Evolutionary conservation across 1,140 invertebrate genomes (phyloP), one percentile per base, ranked within the genome.

Genomic region (Hyphantria cunea): DNA sequence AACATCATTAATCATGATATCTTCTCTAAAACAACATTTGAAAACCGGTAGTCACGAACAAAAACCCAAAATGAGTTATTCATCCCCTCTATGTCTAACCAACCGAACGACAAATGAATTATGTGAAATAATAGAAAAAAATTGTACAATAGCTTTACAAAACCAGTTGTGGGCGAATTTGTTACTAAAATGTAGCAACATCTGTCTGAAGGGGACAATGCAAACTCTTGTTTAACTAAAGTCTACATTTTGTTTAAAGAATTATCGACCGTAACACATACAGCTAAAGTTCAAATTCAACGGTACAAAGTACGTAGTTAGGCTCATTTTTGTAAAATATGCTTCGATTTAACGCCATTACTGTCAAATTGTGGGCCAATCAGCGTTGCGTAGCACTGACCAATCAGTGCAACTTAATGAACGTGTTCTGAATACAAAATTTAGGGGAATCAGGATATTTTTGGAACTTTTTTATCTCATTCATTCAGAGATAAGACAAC

Each of bases 341-440:
- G 10, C 45, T 59, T 75, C 44, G 72, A 80, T 78, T 85, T 90
- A 88, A 90, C 87, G 84, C 87, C 87, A 90, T 90, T 86, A 86
- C 80, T 90, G 86, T 89, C 87, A 89, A 86, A 85, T 83, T 82
- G 87, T 79, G 49, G 66, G 86, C 87, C 87, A 90, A 90, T 90
- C 84, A 82, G 78, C 71, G 72, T 49, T 66, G 15, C 70, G 70
- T 62, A 65, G 68, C 66, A 68, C 75, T 70, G 74, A 78, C 84
- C 87, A 90, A 90, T 87, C 69, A 76, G 70, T 15, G 72, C 56
- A 47, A 42, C 55, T 63, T 68, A 61, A 52, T 45, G 67, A 68
- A 71, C 82, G 83, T 86, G 85, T 74, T 77, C 66, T 70, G 84
- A 86, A 88, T 88, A 74, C 76, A 73, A 85, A 90, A 85, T 84